Evolutionary conservation across 2,888 invertebrate genomes (phyloP), one percentile per base, ranked within the genome.

Genomic region (Spodoptera littoralis): DNA sequence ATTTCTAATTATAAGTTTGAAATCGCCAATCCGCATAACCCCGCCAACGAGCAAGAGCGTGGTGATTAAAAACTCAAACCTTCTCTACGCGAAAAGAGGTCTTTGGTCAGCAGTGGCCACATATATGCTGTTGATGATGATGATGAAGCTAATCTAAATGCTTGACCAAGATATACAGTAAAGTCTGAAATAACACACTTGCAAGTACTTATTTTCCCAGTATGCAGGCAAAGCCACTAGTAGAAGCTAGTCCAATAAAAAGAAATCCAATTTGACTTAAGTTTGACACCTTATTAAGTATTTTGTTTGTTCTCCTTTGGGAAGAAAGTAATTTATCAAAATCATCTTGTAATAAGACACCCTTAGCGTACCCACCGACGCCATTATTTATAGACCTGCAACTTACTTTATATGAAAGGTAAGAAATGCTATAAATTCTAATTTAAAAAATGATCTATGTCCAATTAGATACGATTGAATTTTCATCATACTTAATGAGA

Each of bases 241-340:
- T 8, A 36, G 36, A 36, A 9, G 9, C 36, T 36, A 36, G 61
- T 56, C 45, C 42, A 55, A 60, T 45, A 27, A 44, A 51, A 60
- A 63, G 49, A 58, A 69, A 75, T 66, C 48, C 65, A 65, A 63
- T 70, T 77, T 61, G 45, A 55, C 55, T 79, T 64, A 60, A 68
- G 44, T 67, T 61, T 64, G 61, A 63, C 66, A 66, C 69, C 70
- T 67, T 46, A 72, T 78, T 46, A 36, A 36, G 9, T 36, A 57
- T 56, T 75, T 69, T 57, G 65, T 66, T 73, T 66, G 36, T 52
- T 65, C 51, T 60, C 45, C n/a, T 45, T 57, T 9, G 43, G 24
- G 48, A 61, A 22, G 45, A 52, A 56, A 36, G 53, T 56, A 58
- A 60, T 70, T 69, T 65, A 75, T 66, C 60, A 71, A 61, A 58